These are phyloP conservation scores for Conus canariensis DNA, from an alignment of 2,888 invertebrate genomes.

Conservation along the genomic window DNA sequence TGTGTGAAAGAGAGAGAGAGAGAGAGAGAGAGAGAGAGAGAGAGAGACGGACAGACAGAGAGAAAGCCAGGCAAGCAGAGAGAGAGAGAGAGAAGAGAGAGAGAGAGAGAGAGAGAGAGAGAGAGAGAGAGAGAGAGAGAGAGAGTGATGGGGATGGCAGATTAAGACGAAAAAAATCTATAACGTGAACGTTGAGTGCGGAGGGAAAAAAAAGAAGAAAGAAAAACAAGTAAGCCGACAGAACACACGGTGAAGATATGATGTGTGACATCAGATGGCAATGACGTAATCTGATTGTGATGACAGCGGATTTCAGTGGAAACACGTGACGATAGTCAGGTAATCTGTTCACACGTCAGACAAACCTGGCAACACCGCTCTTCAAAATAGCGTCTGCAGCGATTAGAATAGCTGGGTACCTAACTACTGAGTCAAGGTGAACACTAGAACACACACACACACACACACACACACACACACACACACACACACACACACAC, in stretches of 20 bases:
- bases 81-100: constrained; percentile 11
- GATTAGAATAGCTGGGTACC: neutral
- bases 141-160: neutral
- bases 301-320: too few species aligned
- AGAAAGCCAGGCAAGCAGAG: neutral
- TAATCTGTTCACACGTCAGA: neutral
- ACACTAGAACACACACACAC: neutral
- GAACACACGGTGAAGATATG: too few species aligned
- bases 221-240: too few species aligned
- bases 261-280: too few species aligned
- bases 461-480: neutral
- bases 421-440: neutral
- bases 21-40: constrained; percentile 3
- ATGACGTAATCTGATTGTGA: too few species aligned
- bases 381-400: neutral
- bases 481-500: neutral
- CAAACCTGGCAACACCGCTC: neutral
- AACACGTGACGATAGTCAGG: too few species aligned
- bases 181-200: too few species aligned
- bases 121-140: neutral
- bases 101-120: constrained; percentile 19
- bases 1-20: neutral
- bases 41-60: neutral
- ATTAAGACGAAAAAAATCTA: neutral
- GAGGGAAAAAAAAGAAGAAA: too few species aligned